Percentiles rank a stretch among this genome's conserved stretches.
Conservation (phyloP, 2,888 invertebrate genomes). For the Calliscelio sp. region DNA sequence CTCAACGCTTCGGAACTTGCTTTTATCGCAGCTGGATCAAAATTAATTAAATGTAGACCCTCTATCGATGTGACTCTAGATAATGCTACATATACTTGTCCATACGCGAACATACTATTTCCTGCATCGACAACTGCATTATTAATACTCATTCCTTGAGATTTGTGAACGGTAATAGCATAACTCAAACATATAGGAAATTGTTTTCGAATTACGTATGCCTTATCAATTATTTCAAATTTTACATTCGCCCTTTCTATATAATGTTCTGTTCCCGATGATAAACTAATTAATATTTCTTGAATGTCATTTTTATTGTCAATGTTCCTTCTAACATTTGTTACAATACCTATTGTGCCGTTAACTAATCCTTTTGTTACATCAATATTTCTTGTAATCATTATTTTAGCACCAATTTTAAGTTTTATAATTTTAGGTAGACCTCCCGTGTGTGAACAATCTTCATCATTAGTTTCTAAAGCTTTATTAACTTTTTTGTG, state of each 20-base stretch:
- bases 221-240: conserved; percentile 53
- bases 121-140: conserved; percentile 31
- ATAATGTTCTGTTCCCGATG: no score
- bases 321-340: no score
- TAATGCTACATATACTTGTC: conserved; percentile 74
- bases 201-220: conserved; percentile 9
- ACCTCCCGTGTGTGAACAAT: conserved; percentile 5
- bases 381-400: conserved; percentile 34
- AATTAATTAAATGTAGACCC: conserved; percentile 1
- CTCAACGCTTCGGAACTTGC: no score
- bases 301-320: no score
- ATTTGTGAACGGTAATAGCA: conserved; percentile 29
- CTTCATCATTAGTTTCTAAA: conserved; percentile 12
- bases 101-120: conserved; percentile 63
- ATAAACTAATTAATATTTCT: no score
- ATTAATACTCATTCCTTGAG: not conserved
- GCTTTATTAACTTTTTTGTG: conserved; percentile 29
- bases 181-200: conserved; percentile 43
- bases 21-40: not conserved
- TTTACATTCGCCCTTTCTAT: conserved; percentile 47
- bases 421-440: conserved; percentile 5
- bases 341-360: no score
- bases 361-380: conserved; percentile 47
- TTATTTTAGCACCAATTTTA: conserved; percentile 27
- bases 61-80: not conserved